Conservation (phyloP, 2,113 vertebrate genomes). For the Lampris incognitus region DNA sequence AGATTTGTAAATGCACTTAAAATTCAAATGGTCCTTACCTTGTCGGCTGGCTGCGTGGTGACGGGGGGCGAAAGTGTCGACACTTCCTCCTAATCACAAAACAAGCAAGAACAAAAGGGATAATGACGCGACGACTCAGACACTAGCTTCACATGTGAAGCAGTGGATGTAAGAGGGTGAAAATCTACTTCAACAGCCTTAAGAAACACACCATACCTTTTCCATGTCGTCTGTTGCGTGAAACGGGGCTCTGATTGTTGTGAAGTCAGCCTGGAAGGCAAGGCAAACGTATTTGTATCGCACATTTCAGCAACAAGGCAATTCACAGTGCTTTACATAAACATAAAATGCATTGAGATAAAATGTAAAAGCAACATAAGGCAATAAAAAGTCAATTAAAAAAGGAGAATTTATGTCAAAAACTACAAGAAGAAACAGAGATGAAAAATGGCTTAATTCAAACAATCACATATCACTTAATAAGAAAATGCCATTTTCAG, state of each 20-base stretch:
- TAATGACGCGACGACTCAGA: not conserved
- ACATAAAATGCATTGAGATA: not conserved
- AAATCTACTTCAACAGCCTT: not conserved
- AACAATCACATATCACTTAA: too few relatives aligned
- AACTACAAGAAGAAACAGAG: not conserved
- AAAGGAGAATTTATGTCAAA: not conserved
- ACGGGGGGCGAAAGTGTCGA: constrained; percentile 29
- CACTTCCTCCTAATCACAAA: constrained; percentile 38
- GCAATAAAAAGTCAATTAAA: not conserved
- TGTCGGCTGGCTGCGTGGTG: constrained; percentile 50
- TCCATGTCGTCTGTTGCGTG: constrained; percentile 10
- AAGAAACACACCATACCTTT: constrained; percentile 44
- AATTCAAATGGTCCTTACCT: constrained; percentile 59
- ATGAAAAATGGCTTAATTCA: too few relatives aligned
- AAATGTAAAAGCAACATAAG: not conserved
- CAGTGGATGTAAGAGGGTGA: not conserved
- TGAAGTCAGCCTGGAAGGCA: constrained; percentile 25
- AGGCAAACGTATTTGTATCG: not conserved
- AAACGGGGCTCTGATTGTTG: constrained; percentile 26
- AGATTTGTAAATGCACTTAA: not conserved
- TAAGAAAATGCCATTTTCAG: too few relatives aligned
- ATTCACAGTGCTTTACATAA: not conserved
- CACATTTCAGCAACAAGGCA: too few relatives aligned
- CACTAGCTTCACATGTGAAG: not conserved
- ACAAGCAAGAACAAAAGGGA: constrained; percentile 11